Base-by-base conservation (phyloP, 2,797 vertebrate genomes). In the Onychomys leucogaster region DNA sequence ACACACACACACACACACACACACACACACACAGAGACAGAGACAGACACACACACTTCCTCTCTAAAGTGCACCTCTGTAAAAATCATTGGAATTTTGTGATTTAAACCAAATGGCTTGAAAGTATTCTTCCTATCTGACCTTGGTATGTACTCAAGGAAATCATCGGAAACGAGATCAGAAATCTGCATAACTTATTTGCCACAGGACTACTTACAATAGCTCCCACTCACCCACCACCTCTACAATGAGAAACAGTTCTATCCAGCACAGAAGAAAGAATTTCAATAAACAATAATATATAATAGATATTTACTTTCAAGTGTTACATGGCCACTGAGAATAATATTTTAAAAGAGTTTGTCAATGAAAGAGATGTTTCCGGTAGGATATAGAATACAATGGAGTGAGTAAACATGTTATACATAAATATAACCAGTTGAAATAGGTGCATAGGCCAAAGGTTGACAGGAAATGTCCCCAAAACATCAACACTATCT, bases 111-210 rank as follows among this genome's bases (percentile, higher is more conserved):
- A 93, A 87, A 94, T 95, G 37, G 57, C 43, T 89, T 93, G 52
- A 87, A 94, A 81, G 77, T 91, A 5, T 81, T 96, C 43, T 85
- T 71, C 41, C 23, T 82, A 43, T 93, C 91, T 94, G 71, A 87
- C 37, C 21, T 85, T 61, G 23, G 41, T 88, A 92, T 71, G 2
- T 65, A 27, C 41, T 91, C 82, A 92, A 94, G n/a, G 77, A 95
- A 94, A 85, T 65, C 90, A 89, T 85, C 11, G 88, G 86, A 88
- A 89, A 80, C 59, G 11, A 93, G 52, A 92, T 87, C 34, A 90
- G 81, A 93, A 32, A 96, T 90, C 71, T 69, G 85, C 34, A 49
- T 17, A 90, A 78, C 27, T 73, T 71, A 82, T 85, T 96, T 52
- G 8, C 69, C 90, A 12, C 59, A 92, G 23, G 90, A 86, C 90